Evolutionary conservation across 2,888 invertebrate genomes (phyloP).

Genomic region (Resseliella maxima): DNA sequence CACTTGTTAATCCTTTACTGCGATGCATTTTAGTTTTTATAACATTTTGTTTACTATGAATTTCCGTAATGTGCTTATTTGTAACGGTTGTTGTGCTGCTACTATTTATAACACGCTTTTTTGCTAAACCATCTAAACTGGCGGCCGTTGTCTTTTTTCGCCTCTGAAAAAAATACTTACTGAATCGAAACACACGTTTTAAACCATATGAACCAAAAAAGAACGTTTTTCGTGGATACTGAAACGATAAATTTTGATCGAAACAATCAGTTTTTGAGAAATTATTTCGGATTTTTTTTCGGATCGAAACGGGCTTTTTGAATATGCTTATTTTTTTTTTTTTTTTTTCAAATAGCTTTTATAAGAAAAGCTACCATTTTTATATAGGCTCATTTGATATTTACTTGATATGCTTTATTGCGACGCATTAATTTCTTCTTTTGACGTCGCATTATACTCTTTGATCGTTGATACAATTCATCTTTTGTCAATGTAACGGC

Average conservation of each 20-base stretch:
- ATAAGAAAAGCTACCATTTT: constrained; percentile 58
- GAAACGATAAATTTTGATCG: constrained; percentile 59
- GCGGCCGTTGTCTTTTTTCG: constrained; percentile 58
- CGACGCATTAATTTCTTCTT: constrained; percentile 76
- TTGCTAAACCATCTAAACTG: constrained; percentile 30
- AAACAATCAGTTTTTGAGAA: constrained; percentile 63
- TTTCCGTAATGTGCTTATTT: constrained; percentile 63
- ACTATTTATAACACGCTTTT: constrained; percentile 64
- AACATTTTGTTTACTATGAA: constrained; percentile 19
- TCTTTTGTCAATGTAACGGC: constrained; percentile 92
- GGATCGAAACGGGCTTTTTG: constrained; percentile 1
- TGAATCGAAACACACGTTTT: constrained; percentile 73
- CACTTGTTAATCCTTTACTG: constrained; percentile 69
- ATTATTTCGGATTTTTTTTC: not conserved
- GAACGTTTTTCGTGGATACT: constrained; percentile 72
- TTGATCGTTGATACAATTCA: constrained; percentile 89
- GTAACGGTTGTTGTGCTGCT: constrained; percentile 68
- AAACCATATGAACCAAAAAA: constrained; percentile 73
- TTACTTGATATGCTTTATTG: constrained; percentile 67
- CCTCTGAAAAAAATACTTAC: constrained; percentile 63
- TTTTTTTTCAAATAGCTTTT: no score
- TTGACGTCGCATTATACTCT: constrained; percentile 88
- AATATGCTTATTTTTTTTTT: no score
- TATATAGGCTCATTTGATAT: constrained; percentile 62
- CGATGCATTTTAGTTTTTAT: constrained; percentile 26